Percentiles rank a stretch among this genome's conserved stretches.
Evolutionary conservation across 2,888 invertebrate genomes (phyloP).

Genomic region (Didymodactylos carnosus): DNA sequence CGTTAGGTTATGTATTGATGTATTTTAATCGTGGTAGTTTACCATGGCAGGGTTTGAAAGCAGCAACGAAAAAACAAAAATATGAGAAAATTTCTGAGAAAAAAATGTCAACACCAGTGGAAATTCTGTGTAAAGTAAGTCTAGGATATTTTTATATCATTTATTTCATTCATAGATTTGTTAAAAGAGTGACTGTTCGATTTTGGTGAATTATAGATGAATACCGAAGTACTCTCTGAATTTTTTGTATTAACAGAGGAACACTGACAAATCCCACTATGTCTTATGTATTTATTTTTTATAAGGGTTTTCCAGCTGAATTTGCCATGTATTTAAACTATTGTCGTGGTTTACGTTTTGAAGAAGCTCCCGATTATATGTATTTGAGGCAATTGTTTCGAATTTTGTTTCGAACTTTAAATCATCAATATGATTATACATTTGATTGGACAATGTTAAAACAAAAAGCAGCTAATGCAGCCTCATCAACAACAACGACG

Average conservation of each 20-base stretch:
- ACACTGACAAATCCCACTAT: background rate
- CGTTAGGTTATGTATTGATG: slow-evolving; percentile 96
- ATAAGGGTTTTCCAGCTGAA: slow-evolving; percentile 85
- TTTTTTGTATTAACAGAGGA: background rate
- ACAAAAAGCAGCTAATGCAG: slow-evolving; percentile 39
- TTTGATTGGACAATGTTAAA: slow-evolving; percentile 99
- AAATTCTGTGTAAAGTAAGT: slow-evolving; percentile 81
- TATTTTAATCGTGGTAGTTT: slow-evolving; percentile 94
- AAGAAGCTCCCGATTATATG: slow-evolving; percentile 98
- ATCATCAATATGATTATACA: slow-evolving; percentile 94
- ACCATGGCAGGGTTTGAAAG: slow-evolving; percentile 98
- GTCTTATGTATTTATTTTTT: background rate
- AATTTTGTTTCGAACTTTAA: slow-evolving; percentile 93
- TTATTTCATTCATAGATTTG: no score
- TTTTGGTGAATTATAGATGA: no score
- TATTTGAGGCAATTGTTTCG: slow-evolving; percentile 93
- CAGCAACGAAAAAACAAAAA: slow-evolving; percentile 95
- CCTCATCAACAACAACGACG: background rate
- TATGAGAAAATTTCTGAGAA: slow-evolving; percentile 98
- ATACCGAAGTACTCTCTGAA: no score
- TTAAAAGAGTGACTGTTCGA: no score
- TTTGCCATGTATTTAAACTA: slow-evolving; percentile 99
- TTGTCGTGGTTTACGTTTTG: slow-evolving; percentile 87
- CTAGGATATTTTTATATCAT: no score
- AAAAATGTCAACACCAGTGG: slow-evolving; percentile 96